phyloP scores from a whole-genome alignment of 2,888 invertebrate species.

The Bombylius discolor region DNA sequence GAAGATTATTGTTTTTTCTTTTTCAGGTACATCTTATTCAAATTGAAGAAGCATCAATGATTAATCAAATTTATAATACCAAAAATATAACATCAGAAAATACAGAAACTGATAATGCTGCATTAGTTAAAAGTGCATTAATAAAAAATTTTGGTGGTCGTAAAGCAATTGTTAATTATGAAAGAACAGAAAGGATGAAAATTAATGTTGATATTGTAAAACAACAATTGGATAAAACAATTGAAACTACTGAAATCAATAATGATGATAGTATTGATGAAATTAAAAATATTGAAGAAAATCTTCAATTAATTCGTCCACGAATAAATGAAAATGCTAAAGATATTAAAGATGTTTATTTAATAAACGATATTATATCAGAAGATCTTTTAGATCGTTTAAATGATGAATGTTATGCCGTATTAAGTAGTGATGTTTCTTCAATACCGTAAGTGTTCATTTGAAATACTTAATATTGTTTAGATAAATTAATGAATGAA shows the following conservation, averaged over 20 bases:
- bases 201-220: slow-evolving; percentile 27
- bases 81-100: background rate
- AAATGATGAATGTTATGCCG: slow-evolving; percentile 28
- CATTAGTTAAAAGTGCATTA: background rate
- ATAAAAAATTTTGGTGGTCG: background rate
- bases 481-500: background rate
- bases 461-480: background rate
- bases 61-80: background rate
- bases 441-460: slow-evolving; percentile 26
- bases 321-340: slow-evolving; percentile 25
- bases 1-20: too few relatives aligned
- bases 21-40: background rate
- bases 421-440: slow-evolving; percentile 19
- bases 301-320: slow-evolving; percentile 20
- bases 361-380: slow-evolving; percentile 26
- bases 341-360: slow-evolving; percentile 22
- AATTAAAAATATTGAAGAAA: background rate
- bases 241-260: slow-evolving; percentile 17
- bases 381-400: slow-evolving; percentile 23
- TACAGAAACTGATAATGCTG: background rate
- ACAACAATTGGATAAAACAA: slow-evolving; percentile 25
- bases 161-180: slow-evolving; percentile 15
- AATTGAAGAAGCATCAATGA: background rate
- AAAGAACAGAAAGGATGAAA: slow-evolving; percentile 25
- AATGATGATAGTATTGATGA: slow-evolving; percentile 17